Percentiles rank a stretch among this genome's conserved stretches.
These are phyloP conservation scores for Rhimphoctona megacephalus DNA, from an alignment of 2,888 invertebrate species.

Conservation along the genomic window DNA sequence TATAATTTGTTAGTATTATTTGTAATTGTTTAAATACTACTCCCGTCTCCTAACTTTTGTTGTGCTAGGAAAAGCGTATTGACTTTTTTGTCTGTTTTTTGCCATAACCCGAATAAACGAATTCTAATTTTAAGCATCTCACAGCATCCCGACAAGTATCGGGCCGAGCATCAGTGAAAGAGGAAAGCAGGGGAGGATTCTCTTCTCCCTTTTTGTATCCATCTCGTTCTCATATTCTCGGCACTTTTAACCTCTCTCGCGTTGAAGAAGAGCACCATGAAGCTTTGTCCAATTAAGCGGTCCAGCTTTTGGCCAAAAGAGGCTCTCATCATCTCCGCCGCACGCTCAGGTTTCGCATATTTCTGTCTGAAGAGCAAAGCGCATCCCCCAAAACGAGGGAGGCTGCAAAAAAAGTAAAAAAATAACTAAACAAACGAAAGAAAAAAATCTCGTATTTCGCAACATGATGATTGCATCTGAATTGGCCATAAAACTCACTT, in stretches of 20 bases:
- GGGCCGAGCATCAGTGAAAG: slow-evolving; percentile 30
- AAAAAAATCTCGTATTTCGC: slow-evolving; percentile 76
- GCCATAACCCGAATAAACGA: slow-evolving; percentile 81
- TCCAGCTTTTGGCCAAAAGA: slow-evolving; percentile 78
- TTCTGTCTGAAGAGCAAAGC: slow-evolving; percentile 81
- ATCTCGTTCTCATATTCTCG: slow-evolving; percentile 56
- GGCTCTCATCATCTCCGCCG: slow-evolving; percentile 70
- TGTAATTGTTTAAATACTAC: slow-evolving; percentile 77
- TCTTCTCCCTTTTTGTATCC: slow-evolving; percentile 46
- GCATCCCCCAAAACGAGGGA: slow-evolving; percentile 67
- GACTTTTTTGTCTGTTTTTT: background rate
- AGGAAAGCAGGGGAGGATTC: slow-evolving; percentile 1
- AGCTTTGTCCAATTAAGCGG: slow-evolving; percentile 85
- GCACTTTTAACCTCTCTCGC: slow-evolving; percentile 49
- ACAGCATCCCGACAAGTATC: slow-evolving; percentile 43
- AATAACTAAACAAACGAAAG: slow-evolving; percentile 68
- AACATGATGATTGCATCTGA: slow-evolving; percentile 73
- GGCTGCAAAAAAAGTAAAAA: slow-evolving; percentile 58
- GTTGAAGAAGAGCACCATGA: slow-evolving; percentile 61
- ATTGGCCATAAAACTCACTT: slow-evolving; percentile 49
- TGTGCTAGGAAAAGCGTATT: too few relatives aligned
- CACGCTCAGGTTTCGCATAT: slow-evolving; percentile 81
- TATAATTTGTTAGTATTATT: slow-evolving; percentile 6
- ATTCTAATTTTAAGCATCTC: slow-evolving; percentile 47
- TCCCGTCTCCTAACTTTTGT: slow-evolving; percentile 73